These are phyloP conservation scores for Eidolon dupreanum DNA, from an alignment of 2,797 vertebrate genomes.

Conservation along the genomic window DNA sequence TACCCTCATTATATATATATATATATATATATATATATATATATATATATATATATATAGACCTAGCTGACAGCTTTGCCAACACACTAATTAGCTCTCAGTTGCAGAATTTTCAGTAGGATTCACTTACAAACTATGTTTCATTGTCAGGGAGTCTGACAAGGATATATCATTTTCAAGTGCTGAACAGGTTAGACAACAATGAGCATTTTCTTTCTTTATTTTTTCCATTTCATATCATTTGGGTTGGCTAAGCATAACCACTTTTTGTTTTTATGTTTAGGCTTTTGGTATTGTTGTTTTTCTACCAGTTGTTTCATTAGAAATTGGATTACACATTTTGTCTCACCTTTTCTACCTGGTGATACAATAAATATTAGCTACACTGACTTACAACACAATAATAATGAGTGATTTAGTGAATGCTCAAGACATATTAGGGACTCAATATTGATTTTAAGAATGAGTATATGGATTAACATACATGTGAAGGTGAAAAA, in stretches of 20 bases:
- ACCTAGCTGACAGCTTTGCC: conserved; percentile 79
- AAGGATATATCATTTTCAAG: conserved; percentile 71
- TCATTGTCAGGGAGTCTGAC: conserved; percentile 73
- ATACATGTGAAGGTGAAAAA: background rate
- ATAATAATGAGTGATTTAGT: background rate
- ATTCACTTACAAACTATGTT: conserved; percentile 64
- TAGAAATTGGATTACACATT: background rate
- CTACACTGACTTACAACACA: background rate
- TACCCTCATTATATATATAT: conserved; percentile 69
- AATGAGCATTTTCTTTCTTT: background rate
- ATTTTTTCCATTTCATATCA: conserved; percentile 49
- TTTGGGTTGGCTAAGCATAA: background rate
- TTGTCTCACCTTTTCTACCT: background rate
- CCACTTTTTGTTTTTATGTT: background rate
- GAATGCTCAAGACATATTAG: background rate
- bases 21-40: background rate
- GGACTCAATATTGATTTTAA: background rate
- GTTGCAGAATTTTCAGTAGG: conserved; percentile 75
- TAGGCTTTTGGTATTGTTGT: background rate
- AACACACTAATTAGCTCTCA: conserved; percentile 83
- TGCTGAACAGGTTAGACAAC: conserved; percentile 54
- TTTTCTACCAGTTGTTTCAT: background rate
- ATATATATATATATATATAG: too few relatives aligned
- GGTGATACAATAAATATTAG: background rate
- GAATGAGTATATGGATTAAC: background rate